Evolutionary conservation across 2,113 vertebrate species (phyloP).

Genomic region (Riparia riparia): DNA sequence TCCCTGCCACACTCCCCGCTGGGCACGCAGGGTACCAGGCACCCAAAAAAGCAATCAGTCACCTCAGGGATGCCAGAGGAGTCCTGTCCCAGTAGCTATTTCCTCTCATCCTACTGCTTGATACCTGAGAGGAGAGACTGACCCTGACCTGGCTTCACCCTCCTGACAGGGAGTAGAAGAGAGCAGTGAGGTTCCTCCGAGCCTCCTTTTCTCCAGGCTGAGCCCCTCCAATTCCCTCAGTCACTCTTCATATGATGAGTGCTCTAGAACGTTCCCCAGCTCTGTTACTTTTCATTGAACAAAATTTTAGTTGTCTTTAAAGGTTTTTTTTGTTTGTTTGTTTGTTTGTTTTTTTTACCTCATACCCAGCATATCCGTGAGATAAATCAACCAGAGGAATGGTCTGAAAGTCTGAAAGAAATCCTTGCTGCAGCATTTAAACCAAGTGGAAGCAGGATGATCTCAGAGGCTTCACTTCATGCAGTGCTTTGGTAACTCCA

Average conservation of each 20-base stretch:
- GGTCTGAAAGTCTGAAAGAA: neutral
- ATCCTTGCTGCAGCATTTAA: neutral
- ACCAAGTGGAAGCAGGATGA: neutral
- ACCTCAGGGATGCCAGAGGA: neutral
- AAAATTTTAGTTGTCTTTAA: neutral
- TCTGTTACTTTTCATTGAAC: neutral
- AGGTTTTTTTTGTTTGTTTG: too few relatives aligned
- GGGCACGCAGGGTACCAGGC: neutral
- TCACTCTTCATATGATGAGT: fast-evolving
- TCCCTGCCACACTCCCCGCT: fast-evolving
- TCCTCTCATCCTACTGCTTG: neutral
- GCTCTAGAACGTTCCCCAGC: neutral
- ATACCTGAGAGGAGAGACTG: neutral
- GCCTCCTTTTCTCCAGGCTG: neutral
- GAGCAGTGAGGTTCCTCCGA: neutral
- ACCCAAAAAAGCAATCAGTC: neutral
- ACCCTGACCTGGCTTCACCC: neutral
- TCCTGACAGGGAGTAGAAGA: neutral
- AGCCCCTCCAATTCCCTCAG: neutral
- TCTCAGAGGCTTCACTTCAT: neutral
- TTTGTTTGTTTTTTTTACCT: neutral
- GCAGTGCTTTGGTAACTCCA: neutral
- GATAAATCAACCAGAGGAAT: neutral
- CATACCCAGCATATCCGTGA: neutral
- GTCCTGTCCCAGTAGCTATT: neutral